Evolutionary conservation across 2,888 invertebrate species (phyloP), one percentile per base, ranked within the genome.

Genomic region (Drepanosiphum platanoidis): DNA sequence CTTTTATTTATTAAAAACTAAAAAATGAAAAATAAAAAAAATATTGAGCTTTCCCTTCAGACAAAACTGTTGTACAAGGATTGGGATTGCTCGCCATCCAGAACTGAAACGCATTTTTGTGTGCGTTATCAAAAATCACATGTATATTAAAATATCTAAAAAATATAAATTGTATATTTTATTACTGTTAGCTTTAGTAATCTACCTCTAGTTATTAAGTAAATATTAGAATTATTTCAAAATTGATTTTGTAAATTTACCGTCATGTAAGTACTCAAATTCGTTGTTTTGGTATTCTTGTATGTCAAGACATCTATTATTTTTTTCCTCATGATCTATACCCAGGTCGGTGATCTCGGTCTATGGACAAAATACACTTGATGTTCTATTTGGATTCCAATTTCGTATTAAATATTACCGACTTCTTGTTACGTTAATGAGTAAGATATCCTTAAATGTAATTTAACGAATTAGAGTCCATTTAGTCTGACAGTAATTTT

Each of bases 161-260:
- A 84, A 75, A 2, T 64, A 83, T 74, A 64, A 74, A 74, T 75
- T 77, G 75, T 84, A 68, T 84, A 84, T 84, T 84, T 84, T 84
- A 84, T 68, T 75, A 84, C 64, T 84, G 66, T 84, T 84, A 77
- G 68, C 18, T 68, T 84, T 84, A 84, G 74, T 81, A 36, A 36
- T 52, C 39, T 84, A 84, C 75, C 75, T 84, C 68, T 84, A 84
- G 58, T 58, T 68, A 22, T 22, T 84, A 84, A 84, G 74, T 18
- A 34, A 52, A 70, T 58, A 74, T 74, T 83, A 66, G 42, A 64
- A 74, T 83, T 74, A 83, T 46, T 83, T 18, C 22, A 58, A 71
- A 58, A 61, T 71, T 71, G 1, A 61, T 81, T 74, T 27, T 83
- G 64, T 83, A 64, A 72, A 74, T 74, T 22, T 74, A 74, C 42